Conservation (phyloP, 2,888 invertebrate genomes). For the Lacanobia oleracea region DNA sequence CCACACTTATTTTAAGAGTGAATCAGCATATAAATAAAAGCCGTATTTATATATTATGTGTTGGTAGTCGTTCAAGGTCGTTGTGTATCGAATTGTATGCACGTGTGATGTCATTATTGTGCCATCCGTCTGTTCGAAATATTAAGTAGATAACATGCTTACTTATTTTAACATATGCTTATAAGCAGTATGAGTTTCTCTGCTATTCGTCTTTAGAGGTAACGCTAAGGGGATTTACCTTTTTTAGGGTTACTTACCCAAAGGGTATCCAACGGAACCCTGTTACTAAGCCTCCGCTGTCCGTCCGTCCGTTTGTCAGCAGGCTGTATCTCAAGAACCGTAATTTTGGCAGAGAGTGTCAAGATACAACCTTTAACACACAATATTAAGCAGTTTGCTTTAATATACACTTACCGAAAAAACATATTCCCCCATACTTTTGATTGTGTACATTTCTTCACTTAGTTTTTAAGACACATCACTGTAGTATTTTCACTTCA, state of each 20-base stretch:
- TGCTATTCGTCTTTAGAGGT: not conserved
- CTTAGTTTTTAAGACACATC: constrained; percentile 23
- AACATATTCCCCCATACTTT: constrained; percentile 85
- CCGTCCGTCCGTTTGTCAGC: too few relatives aligned
- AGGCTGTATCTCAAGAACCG: too few relatives aligned
- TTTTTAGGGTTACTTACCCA: too few relatives aligned
- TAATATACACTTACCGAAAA: constrained; percentile 80
- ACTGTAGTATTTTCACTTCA: constrained; percentile 12
- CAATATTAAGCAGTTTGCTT: too few relatives aligned
- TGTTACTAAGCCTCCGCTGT: too few relatives aligned
- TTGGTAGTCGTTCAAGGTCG: constrained; percentile 39
- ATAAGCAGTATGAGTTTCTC: not conserved
- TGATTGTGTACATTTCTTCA: constrained; percentile 84
- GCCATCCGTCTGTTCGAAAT: constrained; percentile 37
- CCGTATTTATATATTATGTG: constrained; percentile 24
- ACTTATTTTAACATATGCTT: not conserved
- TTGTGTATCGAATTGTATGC: not conserved
- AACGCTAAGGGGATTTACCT: not conserved
- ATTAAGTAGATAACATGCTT: constrained; percentile 2
- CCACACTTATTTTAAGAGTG: constrained; percentile 12
- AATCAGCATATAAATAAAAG: constrained; percentile 33
- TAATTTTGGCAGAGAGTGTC: too few relatives aligned
- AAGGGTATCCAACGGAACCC: too few relatives aligned
- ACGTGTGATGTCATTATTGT: constrained; percentile 45
- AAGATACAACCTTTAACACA: too few relatives aligned